Evolutionary conservation across 2,888 invertebrate species (phyloP), one percentile per base, ranked within the genome.

Genomic region (Diadegma fenestrale): DNA sequence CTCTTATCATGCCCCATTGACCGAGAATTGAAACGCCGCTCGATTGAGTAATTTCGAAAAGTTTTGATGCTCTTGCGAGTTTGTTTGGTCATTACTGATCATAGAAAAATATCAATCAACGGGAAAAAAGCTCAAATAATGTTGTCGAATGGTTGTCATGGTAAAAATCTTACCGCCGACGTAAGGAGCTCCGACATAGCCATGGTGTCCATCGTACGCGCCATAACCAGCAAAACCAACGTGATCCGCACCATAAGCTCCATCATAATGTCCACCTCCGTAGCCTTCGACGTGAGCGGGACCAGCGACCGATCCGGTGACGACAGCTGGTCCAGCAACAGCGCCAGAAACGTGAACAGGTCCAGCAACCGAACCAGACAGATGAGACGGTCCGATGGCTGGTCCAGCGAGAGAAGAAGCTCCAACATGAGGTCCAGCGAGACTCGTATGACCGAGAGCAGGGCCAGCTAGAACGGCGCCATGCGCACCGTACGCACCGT

Each of bases 271-370:
- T 43, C 64, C 84, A 33, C 75, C 75, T 19, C 85, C 88, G 51
- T 90, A 89, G 37, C 91, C 92, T 61, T 92, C 92, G 41, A 94
- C 94, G 45, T 92, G 91, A 10, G 93, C 92, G 0, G 92, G 92
- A 3, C 93, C 93, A 54, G 93, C 93, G 8, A 93, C 91, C 3
- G 93, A 93, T 6, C 91, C 90, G 0, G 92, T 91, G 5, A 93
- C 92, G 1, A 92, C 89, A 1, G 93, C 91, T 0, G 92, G 91
- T 5, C 93, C 93, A 73, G 93, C 92, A 22, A 94, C 92, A 10
- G 93, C 93, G 0, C 94, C 94, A n/a, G 92, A 92, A 17, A 94
- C 93, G 43, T 92, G 93, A 10, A 89, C 92, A 0, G 93, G 91
- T 26, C 93, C 93, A 41, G 93, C 91, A 0, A 92, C 91, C 0